Percentiles rank a stretch among this genome's conserved stretches.
These are phyloP conservation scores for Rhyacophila brunnea DNA, from an alignment of 1,140 invertebrate species.

Conservation along the genomic window DNA sequence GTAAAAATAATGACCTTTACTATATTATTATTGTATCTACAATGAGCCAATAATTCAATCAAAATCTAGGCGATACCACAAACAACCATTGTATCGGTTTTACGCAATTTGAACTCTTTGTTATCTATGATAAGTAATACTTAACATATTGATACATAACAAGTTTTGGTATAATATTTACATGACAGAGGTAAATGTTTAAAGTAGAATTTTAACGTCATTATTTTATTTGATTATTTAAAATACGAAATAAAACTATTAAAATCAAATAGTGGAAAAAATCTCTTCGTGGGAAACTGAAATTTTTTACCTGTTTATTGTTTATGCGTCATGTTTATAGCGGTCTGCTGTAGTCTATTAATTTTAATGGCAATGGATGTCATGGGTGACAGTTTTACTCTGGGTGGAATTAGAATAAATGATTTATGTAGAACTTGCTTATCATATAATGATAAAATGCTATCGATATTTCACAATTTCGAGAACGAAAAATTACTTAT, in stretches of 20 bases:
- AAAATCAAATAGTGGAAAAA: too few species aligned
- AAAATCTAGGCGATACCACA: too few species aligned
- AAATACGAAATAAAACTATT: too few species aligned
- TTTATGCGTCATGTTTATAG: too few species aligned
- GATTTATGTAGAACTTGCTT: constrained; percentile 26
- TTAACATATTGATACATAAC: neutral
- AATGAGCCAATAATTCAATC: too few species aligned
- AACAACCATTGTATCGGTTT: neutral
- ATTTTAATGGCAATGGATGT: constrained; percentile 6
- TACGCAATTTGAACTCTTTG: neutral
- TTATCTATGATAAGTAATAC: neutral
- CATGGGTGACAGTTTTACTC: neutral
- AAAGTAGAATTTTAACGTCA: too few species aligned
- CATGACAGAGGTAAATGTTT: too few species aligned
- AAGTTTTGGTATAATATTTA: neutral
- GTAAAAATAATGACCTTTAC: constrained; percentile 15
- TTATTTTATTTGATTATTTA: too few species aligned
- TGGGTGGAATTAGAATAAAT: constrained; percentile 1
- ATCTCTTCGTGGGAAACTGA: too few species aligned
- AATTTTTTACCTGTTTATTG: too few species aligned
- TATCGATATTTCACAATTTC: constrained; percentile 12
- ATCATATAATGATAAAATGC: constrained; percentile 2
- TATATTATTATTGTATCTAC: too few species aligned
- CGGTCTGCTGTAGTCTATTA: neutral
- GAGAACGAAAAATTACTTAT: constrained; percentile 10